Conservation (phyloP, 2,113 vertebrate species). For the Esox niger region DNA sequence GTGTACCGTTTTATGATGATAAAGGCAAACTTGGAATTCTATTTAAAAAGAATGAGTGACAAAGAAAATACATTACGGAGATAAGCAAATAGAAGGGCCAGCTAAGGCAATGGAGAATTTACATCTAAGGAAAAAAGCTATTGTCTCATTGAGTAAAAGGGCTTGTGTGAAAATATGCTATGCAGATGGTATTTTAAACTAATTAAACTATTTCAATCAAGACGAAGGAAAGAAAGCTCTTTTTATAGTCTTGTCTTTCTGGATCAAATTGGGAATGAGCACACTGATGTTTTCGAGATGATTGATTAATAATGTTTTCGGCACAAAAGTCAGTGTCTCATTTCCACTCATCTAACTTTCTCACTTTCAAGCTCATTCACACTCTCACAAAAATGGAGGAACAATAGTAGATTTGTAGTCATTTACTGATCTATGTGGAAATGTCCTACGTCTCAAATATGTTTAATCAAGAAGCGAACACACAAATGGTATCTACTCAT, state of each 20-base stretch:
- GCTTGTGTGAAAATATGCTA: slow-evolving; percentile 29
- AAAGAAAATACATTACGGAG: slow-evolving; percentile 23
- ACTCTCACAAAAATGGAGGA: background rate
- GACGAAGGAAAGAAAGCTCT: background rate
- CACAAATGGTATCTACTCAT: too few relatives aligned
- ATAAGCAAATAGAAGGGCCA: slow-evolving; percentile 34
- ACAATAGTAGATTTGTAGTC: too few relatives aligned
- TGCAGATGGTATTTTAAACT: slow-evolving; percentile 28
- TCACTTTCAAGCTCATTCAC: background rate
- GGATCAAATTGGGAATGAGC: slow-evolving; percentile 1
- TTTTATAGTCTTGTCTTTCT: background rate
- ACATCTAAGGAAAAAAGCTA: slow-evolving; percentile 36
- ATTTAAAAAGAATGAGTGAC: slow-evolving; percentile 33
- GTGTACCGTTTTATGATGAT: slow-evolving; percentile 26
- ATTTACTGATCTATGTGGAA: too few relatives aligned
- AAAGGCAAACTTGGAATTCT: slow-evolving; percentile 33
- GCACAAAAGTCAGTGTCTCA: background rate
- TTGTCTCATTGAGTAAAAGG: slow-evolving; percentile 35
- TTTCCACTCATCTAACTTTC: background rate
- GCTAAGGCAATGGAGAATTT: slow-evolving; percentile 37
- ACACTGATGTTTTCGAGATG: background rate
- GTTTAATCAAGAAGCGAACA: too few relatives aligned
- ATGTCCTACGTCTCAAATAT: background rate
- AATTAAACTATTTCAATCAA: slow-evolving; percentile 42
- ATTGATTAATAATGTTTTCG: background rate